Base-by-base conservation (phyloP, 2,888 invertebrate genomes). In the Schizotus pectinicornis region DNA sequence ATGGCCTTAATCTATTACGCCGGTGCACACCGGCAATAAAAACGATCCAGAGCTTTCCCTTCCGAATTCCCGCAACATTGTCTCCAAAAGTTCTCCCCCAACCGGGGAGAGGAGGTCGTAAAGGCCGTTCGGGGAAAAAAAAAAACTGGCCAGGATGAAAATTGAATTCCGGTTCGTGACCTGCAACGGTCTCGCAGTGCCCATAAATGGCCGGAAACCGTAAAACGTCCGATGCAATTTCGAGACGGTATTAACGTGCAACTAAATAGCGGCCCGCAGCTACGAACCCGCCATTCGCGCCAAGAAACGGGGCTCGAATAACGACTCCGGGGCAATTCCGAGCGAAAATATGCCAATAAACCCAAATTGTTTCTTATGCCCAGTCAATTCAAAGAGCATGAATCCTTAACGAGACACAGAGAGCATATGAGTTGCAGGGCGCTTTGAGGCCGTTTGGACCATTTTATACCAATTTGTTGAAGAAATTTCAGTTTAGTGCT, bases 101-200 rank as follows among this genome's bases (percentile, higher is more conserved):
- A 30, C 42, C 14, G 32, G 48, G 52, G 42, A 58, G 52, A 52
- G 34, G 34, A 47, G 35, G 14, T 47, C 35, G 46, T 47, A 47
- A 47, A 45, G 34, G 14, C 9, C 22, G 22, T 1, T 35, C 34
- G 13, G 6, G n/a, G 35, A 30, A 9, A 7, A 33, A 11, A 47
- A 13, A 14, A 31, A 43, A 12, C 5, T 9, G 33, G 22, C 22
- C 7, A 14, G 11, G 33, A 39, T 14, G 41, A 50, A 32, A 50
- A 50, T 50, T 50, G 34, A 42, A 50, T 50, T 50, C 33, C 50
- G 3, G 42, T 42, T 7, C 35, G 46, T 34, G 34, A 34, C 13
- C 41, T 22, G 41, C 36, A n/a, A 48, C 32, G 32, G 38, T 50
- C 41, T 39, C 39, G 6, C 30, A 11, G 7, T 12, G 43, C 11